A percentile compares a stretch with the other conserved stretches of the same genome.
These are phyloP conservation scores for Lottia scabra DNA, from an alignment of 2,888 invertebrate species.

Conservation along the genomic window DNA sequence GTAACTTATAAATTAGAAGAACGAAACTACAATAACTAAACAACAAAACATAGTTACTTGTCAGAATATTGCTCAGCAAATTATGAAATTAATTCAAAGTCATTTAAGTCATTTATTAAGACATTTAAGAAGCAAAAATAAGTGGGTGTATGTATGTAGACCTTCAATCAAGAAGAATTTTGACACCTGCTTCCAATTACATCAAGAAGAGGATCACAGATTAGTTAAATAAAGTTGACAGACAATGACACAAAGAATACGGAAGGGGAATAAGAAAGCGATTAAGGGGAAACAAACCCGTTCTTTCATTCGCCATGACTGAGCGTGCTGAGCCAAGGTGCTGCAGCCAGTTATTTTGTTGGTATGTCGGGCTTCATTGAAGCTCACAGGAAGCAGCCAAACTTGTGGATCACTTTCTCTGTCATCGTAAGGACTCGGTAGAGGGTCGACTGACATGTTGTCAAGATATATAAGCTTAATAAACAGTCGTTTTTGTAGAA, in stretches of 20 bases:
- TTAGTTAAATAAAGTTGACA: too few relatives aligned
- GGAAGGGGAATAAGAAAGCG: neutral
- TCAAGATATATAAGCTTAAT: neutral
- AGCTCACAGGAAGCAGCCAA: slow-evolving; percentile 75
- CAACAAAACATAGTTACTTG: too few relatives aligned
- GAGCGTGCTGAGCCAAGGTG: slow-evolving; percentile 72
- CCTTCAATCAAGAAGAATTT: too few relatives aligned
- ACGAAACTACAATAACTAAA: too few relatives aligned
- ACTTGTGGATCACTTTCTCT: slow-evolving; percentile 49
- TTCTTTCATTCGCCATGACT: slow-evolving; percentile 89
- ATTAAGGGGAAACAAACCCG: slow-evolving; percentile 53
- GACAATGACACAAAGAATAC: neutral
- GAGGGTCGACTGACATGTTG: neutral
- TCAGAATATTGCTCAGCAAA: too few relatives aligned
- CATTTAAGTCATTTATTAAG: too few relatives aligned
- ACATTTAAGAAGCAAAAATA: too few relatives aligned
- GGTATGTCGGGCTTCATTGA: slow-evolving; percentile 80
- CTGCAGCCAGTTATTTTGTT: slow-evolving; percentile 79
- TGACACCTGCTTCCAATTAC: too few relatives aligned
- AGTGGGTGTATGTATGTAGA: too few relatives aligned
- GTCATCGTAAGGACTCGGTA: slow-evolving; percentile 37
- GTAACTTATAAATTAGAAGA: too few relatives aligned
- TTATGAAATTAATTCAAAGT: too few relatives aligned
- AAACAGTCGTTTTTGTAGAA: neutral
- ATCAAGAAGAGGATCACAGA: too few relatives aligned